Conservation (phyloP, 2,797 vertebrate genomes). For the Pseudochromis fuscus region DNA sequence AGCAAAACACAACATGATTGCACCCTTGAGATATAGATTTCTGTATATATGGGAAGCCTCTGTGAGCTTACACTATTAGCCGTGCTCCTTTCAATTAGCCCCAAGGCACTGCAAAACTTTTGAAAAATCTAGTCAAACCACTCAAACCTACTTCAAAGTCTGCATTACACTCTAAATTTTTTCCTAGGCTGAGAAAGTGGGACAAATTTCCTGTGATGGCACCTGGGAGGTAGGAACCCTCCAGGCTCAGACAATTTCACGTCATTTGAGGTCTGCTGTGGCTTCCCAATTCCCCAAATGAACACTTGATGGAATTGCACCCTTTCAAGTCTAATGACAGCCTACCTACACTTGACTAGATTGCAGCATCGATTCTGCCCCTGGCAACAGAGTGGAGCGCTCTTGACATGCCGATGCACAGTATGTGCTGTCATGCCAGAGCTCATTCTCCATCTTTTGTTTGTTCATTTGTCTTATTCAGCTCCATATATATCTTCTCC, state of each 20-base stretch:
- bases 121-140: constrained; percentile 51
- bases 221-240: constrained; percentile 73
- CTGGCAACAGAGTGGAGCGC: constrained; percentile 62
- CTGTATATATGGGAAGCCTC: not conserved
- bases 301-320: constrained; percentile 78
- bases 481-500: not conserved
- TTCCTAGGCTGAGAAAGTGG: constrained; percentile 72
- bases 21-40: constrained; percentile 6
- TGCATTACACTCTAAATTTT: constrained; percentile 60
- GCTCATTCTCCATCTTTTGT: constrained; percentile 42
- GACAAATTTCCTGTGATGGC: constrained; percentile 72
- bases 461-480: constrained; percentile 13
- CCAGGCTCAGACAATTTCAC: constrained; percentile 71
- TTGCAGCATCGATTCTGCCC: constrained; percentile 77
- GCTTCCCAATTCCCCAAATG: constrained; percentile 74
- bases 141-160: constrained; percentile 74
- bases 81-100: constrained; percentile 60
- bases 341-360: constrained; percentile 77
- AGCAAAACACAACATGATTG: constrained; percentile 9
- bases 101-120: constrained; percentile 41
- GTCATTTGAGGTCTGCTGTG: constrained; percentile 63
- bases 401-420: constrained; percentile 60
- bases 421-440: constrained; percentile 7
- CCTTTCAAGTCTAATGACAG: constrained; percentile 75
- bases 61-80: constrained; percentile 22